Percentiles rank a stretch among this genome's conserved stretches.
Evolutionary conservation across 2,888 invertebrate species (phyloP).

Genomic region (Mesorhabditis sp.): DNA sequence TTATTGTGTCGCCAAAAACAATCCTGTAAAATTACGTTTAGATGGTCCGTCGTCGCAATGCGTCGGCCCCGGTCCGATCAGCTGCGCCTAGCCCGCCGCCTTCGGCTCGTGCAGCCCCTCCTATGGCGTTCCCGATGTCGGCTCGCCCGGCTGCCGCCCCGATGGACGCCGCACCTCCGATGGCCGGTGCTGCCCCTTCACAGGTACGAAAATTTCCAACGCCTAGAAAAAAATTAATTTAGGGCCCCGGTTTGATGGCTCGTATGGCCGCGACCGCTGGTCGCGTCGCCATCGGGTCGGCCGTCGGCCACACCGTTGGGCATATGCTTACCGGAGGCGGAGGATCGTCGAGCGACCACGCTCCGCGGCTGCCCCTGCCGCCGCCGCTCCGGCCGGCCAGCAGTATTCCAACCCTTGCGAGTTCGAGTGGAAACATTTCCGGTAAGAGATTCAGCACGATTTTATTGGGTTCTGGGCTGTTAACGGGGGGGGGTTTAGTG

Average conservation of each 20-base stretch:
- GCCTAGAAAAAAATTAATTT: neutral
- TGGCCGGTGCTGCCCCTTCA: conserved; percentile 30
- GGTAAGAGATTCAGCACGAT: too few relatives aligned
- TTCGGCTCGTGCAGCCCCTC: conserved; percentile 7
- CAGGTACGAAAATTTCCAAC: conserved; percentile 16
- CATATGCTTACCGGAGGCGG: conserved; percentile 83
- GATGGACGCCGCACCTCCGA: conserved; percentile 24
- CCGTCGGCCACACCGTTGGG: conserved; percentile 71
- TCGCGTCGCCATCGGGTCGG: conserved; percentile 93
- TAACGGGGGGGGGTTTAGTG: too few relatives aligned
- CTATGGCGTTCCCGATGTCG: conserved; percentile 14
- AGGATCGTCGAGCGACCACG: conserved; percentile 47
- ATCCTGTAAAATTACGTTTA: too few relatives aligned
- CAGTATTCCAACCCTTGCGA: conserved; percentile 70
- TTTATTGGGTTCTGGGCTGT: too few relatives aligned
- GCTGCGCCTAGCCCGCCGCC: neutral
- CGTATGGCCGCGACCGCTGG: conserved; percentile 99
- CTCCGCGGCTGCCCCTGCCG: conserved; percentile 18
- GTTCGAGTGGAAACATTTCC: conserved; percentile 91
- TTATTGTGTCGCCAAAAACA: too few relatives aligned
- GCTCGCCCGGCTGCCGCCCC: neutral
- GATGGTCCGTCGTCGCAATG: neutral
- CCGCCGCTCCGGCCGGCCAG: conserved; percentile 38
- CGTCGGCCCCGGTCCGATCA: neutral
- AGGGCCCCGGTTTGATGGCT: conserved; percentile 72